These are phyloP conservation scores for Eupsittula cactorum DNA, from an alignment of 2,113 vertebrate genomes.

Conservation along the genomic window DNA sequence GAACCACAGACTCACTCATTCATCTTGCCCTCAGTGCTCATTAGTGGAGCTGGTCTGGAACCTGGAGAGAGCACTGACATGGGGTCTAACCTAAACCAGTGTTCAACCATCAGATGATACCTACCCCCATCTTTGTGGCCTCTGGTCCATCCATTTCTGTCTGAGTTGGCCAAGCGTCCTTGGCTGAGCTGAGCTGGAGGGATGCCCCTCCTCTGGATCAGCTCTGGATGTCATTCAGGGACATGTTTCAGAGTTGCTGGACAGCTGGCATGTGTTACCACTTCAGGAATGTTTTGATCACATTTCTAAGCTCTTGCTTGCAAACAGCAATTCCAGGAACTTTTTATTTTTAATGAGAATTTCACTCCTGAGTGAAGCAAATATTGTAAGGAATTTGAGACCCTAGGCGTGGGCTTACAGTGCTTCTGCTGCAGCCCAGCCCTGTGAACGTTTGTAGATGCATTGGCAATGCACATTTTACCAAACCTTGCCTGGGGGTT, in stretches of 20 bases:
- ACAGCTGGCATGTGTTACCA: background rate
- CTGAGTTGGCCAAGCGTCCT: background rate
- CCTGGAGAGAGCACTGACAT: background rate
- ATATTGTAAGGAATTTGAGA: background rate
- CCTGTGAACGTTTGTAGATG: background rate
- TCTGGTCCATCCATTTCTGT: background rate
- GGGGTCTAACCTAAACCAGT: background rate
- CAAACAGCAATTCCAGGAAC: background rate
- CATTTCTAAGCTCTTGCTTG: background rate
- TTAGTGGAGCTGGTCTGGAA: background rate
- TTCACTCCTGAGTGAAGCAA: background rate
- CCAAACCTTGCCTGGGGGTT: background rate
- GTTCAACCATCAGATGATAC: background rate
- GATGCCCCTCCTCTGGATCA: accelerated
- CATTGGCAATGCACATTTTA: background rate
- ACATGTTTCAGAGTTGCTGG: background rate
- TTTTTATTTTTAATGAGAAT: background rate
- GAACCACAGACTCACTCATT: background rate
- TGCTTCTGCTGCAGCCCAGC: background rate
- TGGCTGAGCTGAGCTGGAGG: background rate
- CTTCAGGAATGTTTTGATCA: background rate
- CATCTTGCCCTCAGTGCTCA: background rate
- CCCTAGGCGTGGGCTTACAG: background rate
- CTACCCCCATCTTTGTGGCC: background rate
- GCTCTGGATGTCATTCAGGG: background rate